phyloP scores from a whole-genome alignment of 30 jellyfish, hydroid and myxozoan genomes.

The Cassiopea xamachana region DNA sequence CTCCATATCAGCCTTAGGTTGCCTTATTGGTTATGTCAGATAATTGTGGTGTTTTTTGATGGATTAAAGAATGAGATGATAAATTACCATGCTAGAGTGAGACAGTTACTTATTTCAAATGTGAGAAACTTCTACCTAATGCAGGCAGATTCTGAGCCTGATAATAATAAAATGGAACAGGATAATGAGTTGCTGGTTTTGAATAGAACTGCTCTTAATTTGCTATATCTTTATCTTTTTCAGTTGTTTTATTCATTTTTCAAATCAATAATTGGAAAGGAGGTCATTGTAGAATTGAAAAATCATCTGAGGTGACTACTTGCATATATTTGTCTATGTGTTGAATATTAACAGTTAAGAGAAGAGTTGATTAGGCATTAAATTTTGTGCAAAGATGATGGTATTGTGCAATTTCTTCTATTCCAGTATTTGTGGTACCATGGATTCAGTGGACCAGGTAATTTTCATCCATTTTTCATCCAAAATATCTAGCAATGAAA shows the following conservation, averaged over 20 bases:
- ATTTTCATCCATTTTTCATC: no score
- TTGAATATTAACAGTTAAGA: background rate
- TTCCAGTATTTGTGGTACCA: slow-evolving; percentile 88
- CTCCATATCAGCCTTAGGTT: no score
- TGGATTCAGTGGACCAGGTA: slow-evolving; percentile 96
- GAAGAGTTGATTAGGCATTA: no score
- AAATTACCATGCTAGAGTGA: no score
- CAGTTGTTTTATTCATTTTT: slow-evolving; percentile 91
- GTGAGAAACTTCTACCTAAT: no score
- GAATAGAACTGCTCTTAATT: background rate
- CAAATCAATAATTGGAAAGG: slow-evolving; percentile 96
- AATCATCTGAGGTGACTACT: slow-evolving; percentile 80
- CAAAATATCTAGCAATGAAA: background rate
- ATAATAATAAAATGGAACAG: no score
- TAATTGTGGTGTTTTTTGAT: no score
- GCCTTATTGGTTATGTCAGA: no score
- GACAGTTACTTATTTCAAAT: no score
- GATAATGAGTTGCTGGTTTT: no score
- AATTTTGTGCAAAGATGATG: background rate
- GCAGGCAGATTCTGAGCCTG: no score
- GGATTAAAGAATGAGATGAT: no score
- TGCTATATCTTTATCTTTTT: slow-evolving; percentile 1
- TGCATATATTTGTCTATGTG: background rate
- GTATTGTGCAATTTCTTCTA: background rate
- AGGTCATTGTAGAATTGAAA: slow-evolving; percentile 92